Evolutionary conservation across 92 coral and sea anemone genomes (phyloP).

Genomic region (Phenganax stokvisi): DNA sequence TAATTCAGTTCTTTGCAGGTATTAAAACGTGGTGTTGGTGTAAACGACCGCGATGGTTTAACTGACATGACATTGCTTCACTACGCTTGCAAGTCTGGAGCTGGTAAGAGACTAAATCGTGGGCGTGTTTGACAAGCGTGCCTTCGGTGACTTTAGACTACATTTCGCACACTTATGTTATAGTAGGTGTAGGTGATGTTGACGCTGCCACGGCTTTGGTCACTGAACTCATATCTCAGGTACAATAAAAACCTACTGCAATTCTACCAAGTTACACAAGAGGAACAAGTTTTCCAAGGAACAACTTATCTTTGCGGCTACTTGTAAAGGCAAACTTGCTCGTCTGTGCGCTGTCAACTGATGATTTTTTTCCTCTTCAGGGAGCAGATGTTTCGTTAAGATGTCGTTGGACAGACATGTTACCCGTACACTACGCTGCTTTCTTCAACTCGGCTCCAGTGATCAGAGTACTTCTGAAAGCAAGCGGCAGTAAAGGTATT

Average conservation of each 20-base stretch:
- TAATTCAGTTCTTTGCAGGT: conserved; percentile 39
- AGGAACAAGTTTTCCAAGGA: background rate
- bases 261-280: background rate
- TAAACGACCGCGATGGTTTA: conserved; percentile 89
- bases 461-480: conserved; percentile 70
- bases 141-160: background rate
- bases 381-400: conserved; percentile 83
- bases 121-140: too few relatives aligned
- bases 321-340: background rate
- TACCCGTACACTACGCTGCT: conserved; percentile 90
- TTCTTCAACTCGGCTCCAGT: conserved; percentile 90
- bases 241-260: background rate
- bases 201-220: conserved; percentile 68
- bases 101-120: conserved; percentile 52
- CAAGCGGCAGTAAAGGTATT: conserved; percentile 76
- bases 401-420: conserved; percentile 99
- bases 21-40: conserved; percentile 75
- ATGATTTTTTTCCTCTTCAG: conserved; percentile 20
- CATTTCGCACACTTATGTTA: background rate
- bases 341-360: background rate
- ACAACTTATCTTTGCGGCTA: background rate
- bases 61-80: conserved; percentile 93
- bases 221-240: conserved; percentile 70
- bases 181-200: conserved; percentile 97
- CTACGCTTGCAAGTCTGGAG: conserved; percentile 95